phyloP scores from a whole-genome alignment of 2,888 invertebrate species.

The Candidula unifasciata region DNA sequence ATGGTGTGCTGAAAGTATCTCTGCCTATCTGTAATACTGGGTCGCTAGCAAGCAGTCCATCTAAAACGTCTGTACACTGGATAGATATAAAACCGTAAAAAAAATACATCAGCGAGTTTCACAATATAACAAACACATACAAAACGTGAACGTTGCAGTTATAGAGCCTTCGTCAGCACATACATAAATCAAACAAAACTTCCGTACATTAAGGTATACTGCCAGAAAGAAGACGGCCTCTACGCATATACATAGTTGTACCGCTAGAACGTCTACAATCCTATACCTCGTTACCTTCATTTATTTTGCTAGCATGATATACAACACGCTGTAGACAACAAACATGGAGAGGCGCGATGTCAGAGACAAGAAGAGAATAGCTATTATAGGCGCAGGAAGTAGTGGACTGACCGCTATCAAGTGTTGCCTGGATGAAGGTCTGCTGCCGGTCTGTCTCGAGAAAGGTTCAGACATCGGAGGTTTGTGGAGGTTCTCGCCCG shows the following conservation, averaged over 20 bases:
- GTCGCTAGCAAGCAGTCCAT: too few species aligned
- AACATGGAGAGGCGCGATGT: not conserved
- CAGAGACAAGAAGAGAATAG: constrained; percentile 45
- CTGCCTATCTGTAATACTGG: too few species aligned
- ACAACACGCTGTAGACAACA: not conserved
- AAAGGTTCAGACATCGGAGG: constrained; percentile 67
- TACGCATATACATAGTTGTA: not conserved
- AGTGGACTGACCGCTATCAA: constrained; percentile 64
- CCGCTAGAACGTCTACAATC: not conserved
- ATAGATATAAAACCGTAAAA: not conserved
- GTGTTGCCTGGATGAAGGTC: constrained; percentile 60
- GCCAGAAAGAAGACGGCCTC: too few species aligned
- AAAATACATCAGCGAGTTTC: too few species aligned
- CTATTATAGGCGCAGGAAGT: constrained; percentile 61
- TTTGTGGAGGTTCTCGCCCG: constrained; percentile 72
- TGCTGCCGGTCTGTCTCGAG: constrained; percentile 64
- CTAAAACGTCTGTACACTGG: not conserved
- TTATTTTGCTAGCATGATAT: not conserved
- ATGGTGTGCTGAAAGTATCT: too few species aligned
- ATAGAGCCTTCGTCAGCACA: too few species aligned
- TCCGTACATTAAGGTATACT: not conserved
- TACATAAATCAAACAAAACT: too few species aligned
- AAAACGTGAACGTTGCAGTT: too few species aligned
- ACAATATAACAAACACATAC: too few species aligned
- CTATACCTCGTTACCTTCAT: not conserved